Evolutionary conservation across 2,888 invertebrate genomes (phyloP), one percentile per base, ranked within the genome.

Genomic region (Pantelozetes paolii): DNA sequence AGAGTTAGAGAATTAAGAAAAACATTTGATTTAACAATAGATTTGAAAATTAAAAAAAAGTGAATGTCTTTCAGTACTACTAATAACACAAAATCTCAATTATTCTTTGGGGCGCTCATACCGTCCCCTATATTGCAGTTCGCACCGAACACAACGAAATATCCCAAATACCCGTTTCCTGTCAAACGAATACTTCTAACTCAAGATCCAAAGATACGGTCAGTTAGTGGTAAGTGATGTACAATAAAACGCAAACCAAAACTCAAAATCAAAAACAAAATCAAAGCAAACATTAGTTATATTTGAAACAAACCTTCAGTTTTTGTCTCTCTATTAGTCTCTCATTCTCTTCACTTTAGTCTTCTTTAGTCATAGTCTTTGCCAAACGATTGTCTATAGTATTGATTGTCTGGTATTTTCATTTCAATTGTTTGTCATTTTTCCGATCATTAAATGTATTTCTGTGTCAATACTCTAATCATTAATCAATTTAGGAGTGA

Each of bases 101-200:
- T 50, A 20, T 50, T 20, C 18, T 50, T 18, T 50, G n/a, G 18
- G 50, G 20, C 50, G n/a, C 20, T 45, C n/a, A n/a, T 45, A 45
- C 50, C 18, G n/a, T 50, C n/a, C n/a, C 42, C 54, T 73, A 20
- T 73, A 20, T 50, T 73, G 45, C 59, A 74, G 71, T 71, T 74
- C 26, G 74, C 74, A 42, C 71, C 74, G 42, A 74, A 74, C 45
- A 67, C 73, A 67, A 59, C 69, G 72, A 77, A 73, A 75, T 50
- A 76, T 64, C 76, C 76, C 28, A 76, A 80, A 75, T 85, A 85
- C 80, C 80, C 81, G 72, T 84, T 84, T 79, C 83, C 84, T 48
- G 84, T 85, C 42, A 87, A 87, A 79, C 80, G 85, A 73, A 84
- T 86, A 73, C 81, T 87, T 71, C 81, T 87, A 50, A 86, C 86